Evolutionary conservation across 2,888 invertebrate genomes (phyloP).

Genomic region (Diachrysia chrysitis): DNA sequence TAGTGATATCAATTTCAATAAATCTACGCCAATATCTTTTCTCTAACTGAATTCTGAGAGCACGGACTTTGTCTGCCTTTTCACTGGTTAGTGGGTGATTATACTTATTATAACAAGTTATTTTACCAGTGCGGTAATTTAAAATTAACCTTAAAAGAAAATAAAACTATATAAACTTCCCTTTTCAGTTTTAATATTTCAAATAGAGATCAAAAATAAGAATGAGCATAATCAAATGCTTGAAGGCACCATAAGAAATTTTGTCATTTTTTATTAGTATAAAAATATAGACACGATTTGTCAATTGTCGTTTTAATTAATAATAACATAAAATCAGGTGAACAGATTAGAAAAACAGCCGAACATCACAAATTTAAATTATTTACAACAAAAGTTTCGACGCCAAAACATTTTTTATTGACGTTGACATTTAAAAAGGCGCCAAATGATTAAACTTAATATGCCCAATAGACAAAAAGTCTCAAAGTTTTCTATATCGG

Average conservation of each 20-base stretch:
- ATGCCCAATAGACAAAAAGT: not conserved
- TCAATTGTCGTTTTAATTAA: not conserved
- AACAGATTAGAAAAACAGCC: not conserved
- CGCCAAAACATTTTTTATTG: not conserved
- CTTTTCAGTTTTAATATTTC: constrained; percentile 26
- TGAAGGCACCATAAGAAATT: not conserved
- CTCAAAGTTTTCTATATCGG: not conserved
- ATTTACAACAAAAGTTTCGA: constrained; percentile 1
- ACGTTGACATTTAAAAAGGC: constrained; percentile 1
- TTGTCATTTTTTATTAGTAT: not conserved
- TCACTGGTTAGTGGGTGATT: not conserved
- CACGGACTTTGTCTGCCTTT: too few relatives aligned
- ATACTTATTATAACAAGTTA: not conserved
- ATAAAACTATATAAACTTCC: not conserved
- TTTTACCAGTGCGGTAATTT: not conserved
- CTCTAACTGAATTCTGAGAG: too few relatives aligned
- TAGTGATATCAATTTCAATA: too few relatives aligned
- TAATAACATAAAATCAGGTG: not conserved
- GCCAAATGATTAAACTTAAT: not conserved
- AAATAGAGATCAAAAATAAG: constrained; percentile 45
- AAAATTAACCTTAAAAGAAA: not conserved
- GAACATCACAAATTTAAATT: constrained; percentile 1
- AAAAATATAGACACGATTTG: not conserved
- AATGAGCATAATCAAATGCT: constrained; percentile 12
- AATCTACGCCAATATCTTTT: too few relatives aligned